phyloP scores from a whole-genome alignment of 1,140 invertebrate species.

The Drosophila bocqueti region DNA sequence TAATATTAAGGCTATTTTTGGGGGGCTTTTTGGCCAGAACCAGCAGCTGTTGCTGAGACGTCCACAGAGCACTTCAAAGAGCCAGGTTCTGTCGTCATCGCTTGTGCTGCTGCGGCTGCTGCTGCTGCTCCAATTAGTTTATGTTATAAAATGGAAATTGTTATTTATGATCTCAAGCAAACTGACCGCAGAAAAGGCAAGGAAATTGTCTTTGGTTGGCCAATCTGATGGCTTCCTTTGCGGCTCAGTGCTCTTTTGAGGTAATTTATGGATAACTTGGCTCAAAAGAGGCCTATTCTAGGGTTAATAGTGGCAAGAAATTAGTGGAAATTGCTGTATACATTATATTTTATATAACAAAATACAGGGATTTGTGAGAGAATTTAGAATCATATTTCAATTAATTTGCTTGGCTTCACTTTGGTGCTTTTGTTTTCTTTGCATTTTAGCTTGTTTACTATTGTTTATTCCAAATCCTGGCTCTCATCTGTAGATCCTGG shows the following conservation, averaged over 20 bases:
- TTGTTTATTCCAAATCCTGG: constrained; percentile 23
- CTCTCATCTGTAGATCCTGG: not conserved
- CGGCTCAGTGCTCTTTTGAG: constrained; percentile 13
- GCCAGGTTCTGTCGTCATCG: constrained; percentile 33
- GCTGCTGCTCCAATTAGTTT: constrained; percentile 58
- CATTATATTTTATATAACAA: not conserved
- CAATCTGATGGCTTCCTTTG: constrained; percentile 20
- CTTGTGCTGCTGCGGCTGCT: not conserved
- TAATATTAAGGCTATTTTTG: constrained; percentile 41
- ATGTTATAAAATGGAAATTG: constrained; percentile 55
- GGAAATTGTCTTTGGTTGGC: constrained; percentile 8
- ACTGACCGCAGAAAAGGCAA: constrained; percentile 44
- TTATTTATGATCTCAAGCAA: constrained; percentile 47
- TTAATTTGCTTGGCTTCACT: constrained; percentile 38
- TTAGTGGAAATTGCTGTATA: not conserved
- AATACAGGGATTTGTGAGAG: not conserved
- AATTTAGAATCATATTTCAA: constrained; percentile 27
- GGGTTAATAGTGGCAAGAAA: not conserved
- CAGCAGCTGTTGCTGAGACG: constrained; percentile 32
- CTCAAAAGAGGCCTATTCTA: not conserved
- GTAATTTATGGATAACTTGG: constrained; percentile 8
- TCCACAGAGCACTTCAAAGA: constrained; percentile 49
- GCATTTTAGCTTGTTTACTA: constrained; percentile 18
- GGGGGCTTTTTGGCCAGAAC: constrained; percentile 22
- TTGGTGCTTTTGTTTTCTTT: constrained; percentile 31